These are phyloP conservation scores for Oncorhynchus gorbuscha DNA, from an alignment of 2,113 vertebrate genomes.

Conservation along the genomic window DNA sequence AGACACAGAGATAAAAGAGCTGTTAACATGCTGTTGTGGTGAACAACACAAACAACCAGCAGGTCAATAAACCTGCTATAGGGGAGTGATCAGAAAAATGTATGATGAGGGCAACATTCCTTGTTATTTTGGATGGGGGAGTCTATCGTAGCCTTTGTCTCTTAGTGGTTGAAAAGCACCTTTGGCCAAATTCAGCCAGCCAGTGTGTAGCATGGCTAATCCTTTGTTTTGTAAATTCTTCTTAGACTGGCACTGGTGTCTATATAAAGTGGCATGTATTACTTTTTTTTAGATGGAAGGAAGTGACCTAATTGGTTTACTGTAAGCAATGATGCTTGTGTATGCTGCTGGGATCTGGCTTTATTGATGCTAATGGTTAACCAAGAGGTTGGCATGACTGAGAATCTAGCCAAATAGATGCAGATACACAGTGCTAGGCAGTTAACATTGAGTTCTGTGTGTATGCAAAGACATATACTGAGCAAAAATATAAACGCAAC, in stretches of 20 bases:
- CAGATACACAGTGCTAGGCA: background rate
- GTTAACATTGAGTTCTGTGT: background rate
- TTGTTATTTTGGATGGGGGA: background rate
- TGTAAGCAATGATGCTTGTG: background rate
- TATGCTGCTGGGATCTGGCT: background rate
- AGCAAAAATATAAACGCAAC: too few species aligned
- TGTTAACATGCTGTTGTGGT: background rate
- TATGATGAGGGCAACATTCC: background rate
- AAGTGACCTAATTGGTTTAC: background rate
- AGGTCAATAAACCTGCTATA: background rate
- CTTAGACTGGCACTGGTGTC: background rate
- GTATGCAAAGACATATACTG: background rate
- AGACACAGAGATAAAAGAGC: background rate
- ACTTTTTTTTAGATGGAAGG: background rate
- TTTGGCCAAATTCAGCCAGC: background rate
- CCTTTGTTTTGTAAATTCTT: background rate
- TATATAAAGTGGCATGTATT: background rate
- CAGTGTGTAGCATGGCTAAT: background rate
- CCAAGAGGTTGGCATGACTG: background rate
- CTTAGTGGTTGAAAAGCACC: background rate
- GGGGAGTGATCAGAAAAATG: background rate
- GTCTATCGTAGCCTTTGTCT: background rate
- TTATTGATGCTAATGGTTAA: slow-evolving; percentile 9
- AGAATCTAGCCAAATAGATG: background rate
- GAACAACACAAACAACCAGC: background rate